A percentile compares a stretch with the other conserved stretches of the same genome.
These are phyloP conservation scores for Tethya wilhelma DNA, from an alignment of 37 sponge, comb jelly and placozoan genomes.

Conservation along the genomic window DNA sequence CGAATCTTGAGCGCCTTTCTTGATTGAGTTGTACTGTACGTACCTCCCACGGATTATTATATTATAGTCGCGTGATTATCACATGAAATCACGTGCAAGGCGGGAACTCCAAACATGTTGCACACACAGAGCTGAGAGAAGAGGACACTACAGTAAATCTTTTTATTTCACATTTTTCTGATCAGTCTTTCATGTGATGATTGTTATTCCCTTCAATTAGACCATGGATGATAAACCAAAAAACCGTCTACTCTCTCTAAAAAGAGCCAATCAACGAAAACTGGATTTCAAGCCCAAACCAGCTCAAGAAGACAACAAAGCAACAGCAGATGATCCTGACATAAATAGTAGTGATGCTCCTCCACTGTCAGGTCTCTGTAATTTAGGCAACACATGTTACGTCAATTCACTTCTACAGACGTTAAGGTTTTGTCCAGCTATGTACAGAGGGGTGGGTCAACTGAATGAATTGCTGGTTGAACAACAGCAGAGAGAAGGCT, in stretches of 20 bases:
- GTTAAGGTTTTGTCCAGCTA: slow-evolving; percentile 66
- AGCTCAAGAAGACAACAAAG: too few relatives aligned
- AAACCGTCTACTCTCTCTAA: too few relatives aligned
- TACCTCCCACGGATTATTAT: background rate
- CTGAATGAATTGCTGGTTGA: background rate
- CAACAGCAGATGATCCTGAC: too few relatives aligned
- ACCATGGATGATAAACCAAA: too few relatives aligned
- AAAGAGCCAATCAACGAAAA: too few relatives aligned
- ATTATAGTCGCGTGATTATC: background rate
- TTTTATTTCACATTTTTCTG: too few relatives aligned
- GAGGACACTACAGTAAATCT: too few relatives aligned
- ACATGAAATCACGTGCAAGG: background rate
- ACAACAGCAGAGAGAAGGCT: background rate
- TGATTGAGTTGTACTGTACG: background rate
- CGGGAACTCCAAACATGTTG: background rate
- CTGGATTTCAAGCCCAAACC: too few relatives aligned
- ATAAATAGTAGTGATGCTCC: background rate
- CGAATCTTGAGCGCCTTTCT: background rate
- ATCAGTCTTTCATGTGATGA: too few relatives aligned
- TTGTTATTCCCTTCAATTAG: too few relatives aligned
- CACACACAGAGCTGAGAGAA: too few relatives aligned
- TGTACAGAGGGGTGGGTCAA: background rate
- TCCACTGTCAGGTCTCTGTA: slow-evolving; percentile 55
- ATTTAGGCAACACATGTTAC: slow-evolving; percentile 83
- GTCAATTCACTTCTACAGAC: slow-evolving; percentile 71